phyloP scores from a whole-genome alignment of 2,888 invertebrate species.

The Muschampia plurimacula region DNA sequence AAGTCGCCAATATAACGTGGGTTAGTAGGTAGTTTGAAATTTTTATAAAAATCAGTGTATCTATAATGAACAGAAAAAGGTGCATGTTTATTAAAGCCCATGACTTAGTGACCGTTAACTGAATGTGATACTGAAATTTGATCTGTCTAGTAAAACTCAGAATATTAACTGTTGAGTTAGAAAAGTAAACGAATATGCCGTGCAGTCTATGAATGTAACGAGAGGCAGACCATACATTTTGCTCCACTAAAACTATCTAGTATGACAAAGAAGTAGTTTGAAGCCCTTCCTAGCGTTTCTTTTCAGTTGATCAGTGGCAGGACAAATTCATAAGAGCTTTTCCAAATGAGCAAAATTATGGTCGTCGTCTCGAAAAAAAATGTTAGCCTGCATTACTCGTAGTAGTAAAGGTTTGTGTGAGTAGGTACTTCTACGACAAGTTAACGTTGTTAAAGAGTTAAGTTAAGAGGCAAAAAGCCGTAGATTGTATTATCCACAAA shows the following conservation, averaged over 20 bases:
- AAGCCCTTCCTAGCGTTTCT: background rate
- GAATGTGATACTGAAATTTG: slow-evolving; percentile 1
- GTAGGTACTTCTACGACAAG: background rate
- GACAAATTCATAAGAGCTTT: slow-evolving; percentile 4
- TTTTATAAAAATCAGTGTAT: no score
- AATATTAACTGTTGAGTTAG: background rate
- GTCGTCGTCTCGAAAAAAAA: background rate
- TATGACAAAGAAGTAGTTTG: slow-evolving; percentile 1
- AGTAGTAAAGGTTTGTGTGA: background rate
- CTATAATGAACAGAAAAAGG: no score
- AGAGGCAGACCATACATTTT: slow-evolving; percentile 1
- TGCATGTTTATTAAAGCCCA: no score
- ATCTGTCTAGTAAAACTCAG: slow-evolving; percentile 1
- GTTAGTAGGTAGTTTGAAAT: no score
- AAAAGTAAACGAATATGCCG: background rate
- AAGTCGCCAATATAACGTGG: no score
- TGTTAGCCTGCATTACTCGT: background rate
- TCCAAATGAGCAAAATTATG: background rate
- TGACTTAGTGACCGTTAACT: no score
- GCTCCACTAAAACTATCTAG: background rate
- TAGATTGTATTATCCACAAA: slow-evolving; percentile 48
- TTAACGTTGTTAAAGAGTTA: slow-evolving; percentile 34
- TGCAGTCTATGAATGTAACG: background rate
- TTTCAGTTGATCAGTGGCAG: background rate
- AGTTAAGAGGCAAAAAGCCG: slow-evolving; percentile 42